Base-by-base conservation (phyloP, 2,797 vertebrate species). In the Propithecus deckenii region DNA sequence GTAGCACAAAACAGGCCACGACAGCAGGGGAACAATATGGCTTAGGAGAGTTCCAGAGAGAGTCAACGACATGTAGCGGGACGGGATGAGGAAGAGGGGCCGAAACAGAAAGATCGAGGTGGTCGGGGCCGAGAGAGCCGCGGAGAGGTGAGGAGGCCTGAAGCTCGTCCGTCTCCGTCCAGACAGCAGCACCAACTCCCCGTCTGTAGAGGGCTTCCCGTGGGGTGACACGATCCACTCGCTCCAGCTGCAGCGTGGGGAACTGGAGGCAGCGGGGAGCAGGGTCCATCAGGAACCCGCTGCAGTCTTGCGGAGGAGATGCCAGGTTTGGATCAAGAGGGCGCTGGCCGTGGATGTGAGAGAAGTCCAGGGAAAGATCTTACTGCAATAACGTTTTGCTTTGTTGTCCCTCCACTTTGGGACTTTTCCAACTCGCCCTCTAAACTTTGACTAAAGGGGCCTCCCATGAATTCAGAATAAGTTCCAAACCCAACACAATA, bases 241-340 rank as follows among this genome's bases (percentile, higher is more conserved):
- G 17, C 3, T 0, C 0, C 0, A 22, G 65, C 17, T 30, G 32
- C 9, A 30, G 10, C 0, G 8, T 5, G 38, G 38, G 48, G 7
- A 50, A 17, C 1, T 4, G 20, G 4, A 22, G 52, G 22, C 18
- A 14, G 9, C 0, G 0, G 30, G 35, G 55, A 17, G 0, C 17
- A 38, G 25, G 32, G 10, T 10, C 59, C 11, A 0, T 28, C 30
- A 8, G 38, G 14, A 32, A 7, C n/a, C 69, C 12, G 15, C 1
- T 1, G 2, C 28, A 11, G 20, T 2, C 5, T 7, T 1, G 2
- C 1, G 11, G 1, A 4, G 7, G 2, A 28, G 5, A 25, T 7
- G 8, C 57, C 7, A 5, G 4, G 22, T 7, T 85, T 35, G 52
- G 17, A n/a, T 32, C 30, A 32, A 35, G 65, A 1, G 10, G 30